These are phyloP conservation scores for Branchinecta lynchi DNA, from an alignment of 1,140 invertebrate species.

Conservation along the genomic window DNA sequence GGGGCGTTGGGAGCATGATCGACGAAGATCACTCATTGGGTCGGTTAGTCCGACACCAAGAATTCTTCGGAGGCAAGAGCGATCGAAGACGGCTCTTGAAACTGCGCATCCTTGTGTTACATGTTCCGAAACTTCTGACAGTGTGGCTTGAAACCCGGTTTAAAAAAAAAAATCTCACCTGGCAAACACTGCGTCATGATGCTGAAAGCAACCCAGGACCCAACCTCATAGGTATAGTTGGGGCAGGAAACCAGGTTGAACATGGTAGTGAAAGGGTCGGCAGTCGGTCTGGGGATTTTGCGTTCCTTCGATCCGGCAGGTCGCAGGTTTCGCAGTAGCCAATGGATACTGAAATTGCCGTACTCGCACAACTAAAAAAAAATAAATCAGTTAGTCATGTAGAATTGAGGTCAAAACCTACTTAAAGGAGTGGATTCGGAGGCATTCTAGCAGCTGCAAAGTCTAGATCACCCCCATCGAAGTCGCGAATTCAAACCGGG, in stretches of 20 bases:
- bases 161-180: constrained; percentile 40
- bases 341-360: constrained; percentile 88
- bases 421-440: no score
- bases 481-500: no score
- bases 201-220: constrained; percentile 86
- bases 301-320: constrained; percentile 78
- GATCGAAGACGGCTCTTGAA: neutral
- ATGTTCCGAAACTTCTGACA: no score
- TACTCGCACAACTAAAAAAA: constrained; percentile 60
- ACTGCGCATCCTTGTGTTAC: no score
- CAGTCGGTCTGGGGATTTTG: constrained; percentile 69
- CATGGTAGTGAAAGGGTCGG: constrained; percentile 75
- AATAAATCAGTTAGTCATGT: no score
- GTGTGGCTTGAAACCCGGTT: no score
- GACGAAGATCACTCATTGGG: neutral
- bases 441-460: no score
- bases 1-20: constrained; percentile 3
- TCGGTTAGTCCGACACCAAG: constrained; percentile 8
- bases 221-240: constrained; percentile 95
- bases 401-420: no score
- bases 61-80: constrained; percentile 9
- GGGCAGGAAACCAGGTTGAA: constrained; percentile 93
- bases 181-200: constrained; percentile 88
- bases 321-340: constrained; percentile 75
- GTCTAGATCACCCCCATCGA: no score